These are phyloP conservation scores for Drosophila quadrilineata DNA, from an alignment of 1,140 invertebrate genomes.

Conservation along the genomic window DNA sequence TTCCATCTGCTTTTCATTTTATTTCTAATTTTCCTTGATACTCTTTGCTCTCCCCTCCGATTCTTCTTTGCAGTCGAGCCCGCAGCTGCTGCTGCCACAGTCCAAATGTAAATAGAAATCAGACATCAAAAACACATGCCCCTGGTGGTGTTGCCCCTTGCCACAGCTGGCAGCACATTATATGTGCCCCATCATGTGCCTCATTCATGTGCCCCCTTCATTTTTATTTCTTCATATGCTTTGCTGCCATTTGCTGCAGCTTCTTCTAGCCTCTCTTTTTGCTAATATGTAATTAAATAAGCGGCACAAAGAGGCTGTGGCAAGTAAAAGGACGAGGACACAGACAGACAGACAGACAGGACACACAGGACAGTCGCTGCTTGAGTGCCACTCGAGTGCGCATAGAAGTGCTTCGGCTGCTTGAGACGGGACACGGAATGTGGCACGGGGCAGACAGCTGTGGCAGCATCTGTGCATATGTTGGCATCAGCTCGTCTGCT, in stretches of 20 bases:
- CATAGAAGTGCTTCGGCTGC: slow-evolving; percentile 64
- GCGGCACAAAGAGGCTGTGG: slow-evolving; percentile 60
- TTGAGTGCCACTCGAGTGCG: slow-evolving; percentile 42
- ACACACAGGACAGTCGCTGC: slow-evolving; percentile 11
- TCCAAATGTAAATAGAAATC: slow-evolving; percentile 47
- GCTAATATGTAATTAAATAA: slow-evolving; percentile 79
- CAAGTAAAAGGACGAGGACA: slow-evolving; percentile 33
- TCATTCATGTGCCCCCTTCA: slow-evolving; percentile 11
- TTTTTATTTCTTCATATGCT: slow-evolving; percentile 9
- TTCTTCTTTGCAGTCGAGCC: not conserved
- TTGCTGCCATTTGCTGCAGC: slow-evolving; percentile 23
- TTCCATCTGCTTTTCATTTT: no score
- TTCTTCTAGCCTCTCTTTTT: slow-evolving; percentile 50
- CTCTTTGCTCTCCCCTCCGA: not conserved
- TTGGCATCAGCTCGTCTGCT: slow-evolving; percentile 14
- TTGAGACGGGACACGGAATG: slow-evolving; percentile 53
- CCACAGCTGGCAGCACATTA: not conserved
- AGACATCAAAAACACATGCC: slow-evolving; percentile 42
- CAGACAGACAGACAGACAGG: not conserved
- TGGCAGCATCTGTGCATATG: slow-evolving; percentile 48
- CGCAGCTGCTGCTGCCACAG: not conserved
- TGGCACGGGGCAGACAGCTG: not conserved
- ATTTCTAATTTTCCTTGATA: not conserved
- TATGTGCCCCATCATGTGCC: not conserved
- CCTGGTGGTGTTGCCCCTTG: slow-evolving; percentile 21